phyloP scores from a whole-genome alignment of 2,888 invertebrate species.

The Sphaerophoria rueppellii region DNA sequence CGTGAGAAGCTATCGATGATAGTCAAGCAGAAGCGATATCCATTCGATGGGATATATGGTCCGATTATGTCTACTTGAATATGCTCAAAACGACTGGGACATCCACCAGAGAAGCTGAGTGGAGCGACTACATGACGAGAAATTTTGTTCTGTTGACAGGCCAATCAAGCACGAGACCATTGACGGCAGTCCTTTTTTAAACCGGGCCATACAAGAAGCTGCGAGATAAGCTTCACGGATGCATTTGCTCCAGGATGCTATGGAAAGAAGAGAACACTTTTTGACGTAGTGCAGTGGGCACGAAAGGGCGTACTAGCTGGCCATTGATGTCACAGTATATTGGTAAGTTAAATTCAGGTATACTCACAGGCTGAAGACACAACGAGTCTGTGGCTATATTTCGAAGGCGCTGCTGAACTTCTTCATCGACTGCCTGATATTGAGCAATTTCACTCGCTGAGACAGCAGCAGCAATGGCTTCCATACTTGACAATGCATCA shows the following conservation, averaged over 20 bases:
- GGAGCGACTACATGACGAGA: constrained; percentile 4
- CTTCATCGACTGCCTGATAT: neutral
- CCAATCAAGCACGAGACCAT: neutral
- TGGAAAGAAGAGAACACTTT: constrained; percentile 1
- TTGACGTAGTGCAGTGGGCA: neutral
- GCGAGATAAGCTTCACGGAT: constrained; percentile 14
- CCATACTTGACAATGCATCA: neutral
- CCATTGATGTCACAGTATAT: neutral
- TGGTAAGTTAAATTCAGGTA: neutral
- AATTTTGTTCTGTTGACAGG: constrained; percentile 8
- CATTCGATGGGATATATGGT: constrained; percentile 7
- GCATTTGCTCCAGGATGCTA: constrained; percentile 18
- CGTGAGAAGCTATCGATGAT: constrained; percentile 28
- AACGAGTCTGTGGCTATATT: constrained; percentile 2
- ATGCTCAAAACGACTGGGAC: constrained; percentile 8
- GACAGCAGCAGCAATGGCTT: neutral
- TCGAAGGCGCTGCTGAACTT: neutral
- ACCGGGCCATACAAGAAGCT: constrained; percentile 19
- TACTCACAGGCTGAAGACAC: neutral
- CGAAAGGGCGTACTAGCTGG: neutral
- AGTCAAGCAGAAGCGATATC: constrained; percentile 21
- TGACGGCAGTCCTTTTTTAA: neutral
- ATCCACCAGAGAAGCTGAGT: neutral
- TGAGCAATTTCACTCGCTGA: neutral
- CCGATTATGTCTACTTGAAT: constrained; percentile 31